Evolutionary conservation across 1,140 invertebrate species (phyloP).

Genomic region (Hydropsyche tenuis): DNA sequence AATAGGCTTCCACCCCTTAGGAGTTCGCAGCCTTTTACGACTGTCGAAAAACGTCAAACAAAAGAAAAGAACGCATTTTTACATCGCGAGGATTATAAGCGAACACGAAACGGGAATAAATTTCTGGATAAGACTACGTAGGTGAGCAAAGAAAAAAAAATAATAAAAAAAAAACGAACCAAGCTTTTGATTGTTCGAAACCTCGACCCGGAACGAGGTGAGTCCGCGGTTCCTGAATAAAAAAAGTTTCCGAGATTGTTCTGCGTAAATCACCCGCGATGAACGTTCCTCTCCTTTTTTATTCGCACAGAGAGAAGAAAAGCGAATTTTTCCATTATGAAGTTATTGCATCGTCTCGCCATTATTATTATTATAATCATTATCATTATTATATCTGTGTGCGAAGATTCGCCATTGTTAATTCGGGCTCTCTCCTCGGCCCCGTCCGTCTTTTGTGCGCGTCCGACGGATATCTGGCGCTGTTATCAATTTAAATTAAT

Average conservation of each 20-base stretch:
- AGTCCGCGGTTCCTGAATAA: conserved; percentile 6
- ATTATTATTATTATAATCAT: not conserved
- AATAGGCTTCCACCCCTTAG: conserved; percentile 40
- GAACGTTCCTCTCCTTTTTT: conserved; percentile 1
- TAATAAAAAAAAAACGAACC: not conserved
- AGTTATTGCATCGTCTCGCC: conserved; percentile 17
- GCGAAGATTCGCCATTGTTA: conserved; percentile 17
- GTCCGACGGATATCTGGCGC: conserved; percentile 5
- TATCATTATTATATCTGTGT: conserved; percentile 14
- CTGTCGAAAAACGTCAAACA: conserved; percentile 28
- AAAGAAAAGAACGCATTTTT: no score
- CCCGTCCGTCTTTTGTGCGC: not conserved
- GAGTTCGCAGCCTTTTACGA: conserved; percentile 46
- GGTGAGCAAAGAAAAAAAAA: not conserved
- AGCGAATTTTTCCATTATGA: conserved; percentile 27
- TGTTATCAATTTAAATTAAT: conserved; percentile 28
- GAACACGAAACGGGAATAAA: conserved; percentile 44
- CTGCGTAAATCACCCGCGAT: conserved; percentile 25
- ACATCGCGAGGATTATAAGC: conserved; percentile 44
- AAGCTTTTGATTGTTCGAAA: conserved; percentile 44
- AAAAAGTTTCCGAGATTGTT: conserved; percentile 13
- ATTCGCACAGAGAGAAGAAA: not conserved
- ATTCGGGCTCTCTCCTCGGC: not conserved
- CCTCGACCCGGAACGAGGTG: conserved; percentile 6
- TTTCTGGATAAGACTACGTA: conserved; percentile 34